Base-by-base conservation (phyloP, 1,140 invertebrate species). In the Apis laboriosa region DNA sequence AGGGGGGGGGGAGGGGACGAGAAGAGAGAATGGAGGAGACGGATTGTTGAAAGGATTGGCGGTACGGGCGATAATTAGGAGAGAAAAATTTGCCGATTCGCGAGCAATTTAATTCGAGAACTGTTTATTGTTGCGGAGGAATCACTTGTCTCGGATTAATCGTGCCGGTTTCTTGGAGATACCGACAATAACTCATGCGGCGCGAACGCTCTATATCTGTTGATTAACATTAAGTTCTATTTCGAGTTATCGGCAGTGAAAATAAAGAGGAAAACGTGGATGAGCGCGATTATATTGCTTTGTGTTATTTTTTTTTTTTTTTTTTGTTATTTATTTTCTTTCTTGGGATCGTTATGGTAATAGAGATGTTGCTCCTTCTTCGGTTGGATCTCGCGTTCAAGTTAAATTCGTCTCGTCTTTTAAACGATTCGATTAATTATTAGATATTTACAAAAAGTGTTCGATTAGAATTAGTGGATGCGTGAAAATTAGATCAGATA, bases 171-270 rank as follows among this genome's bases (percentile, higher is more conserved):
- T 43, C 61, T 43, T 64, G 11, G 28, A 4, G 80, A 77, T 71
- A 63, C 53, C 28, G 11, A 51, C 67, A 78, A 63, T 71, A 83
- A 83, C 51, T 83, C 67, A 78, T 64, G 56, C 51, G 56, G 15
- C 70, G 51, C 63, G 34, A 80, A 64, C 72, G 34, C 11, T 84
- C 21, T 74, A 72, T 80, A 80, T 80, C 64, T 68, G 51, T 17
- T 53, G 75, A 81, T 81, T 80, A 80, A 84, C 68, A 84, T 84
- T 81, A 56, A 80, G 76, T 84, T 76, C 64, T 84, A 76, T 81
- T 80, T 75, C 43, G 19, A 75, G 78, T 76, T 84, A 81, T 84
- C 78, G 34, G 9, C 3, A 0, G 15, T 8, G n/a, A 58, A 55
- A 73, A 80, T 53, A 70, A 71, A 70, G 64, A 64, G 51, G 51